Base-by-base conservation (phyloP, 1,140 invertebrate genomes). In the Cydia strobilella region DNA sequence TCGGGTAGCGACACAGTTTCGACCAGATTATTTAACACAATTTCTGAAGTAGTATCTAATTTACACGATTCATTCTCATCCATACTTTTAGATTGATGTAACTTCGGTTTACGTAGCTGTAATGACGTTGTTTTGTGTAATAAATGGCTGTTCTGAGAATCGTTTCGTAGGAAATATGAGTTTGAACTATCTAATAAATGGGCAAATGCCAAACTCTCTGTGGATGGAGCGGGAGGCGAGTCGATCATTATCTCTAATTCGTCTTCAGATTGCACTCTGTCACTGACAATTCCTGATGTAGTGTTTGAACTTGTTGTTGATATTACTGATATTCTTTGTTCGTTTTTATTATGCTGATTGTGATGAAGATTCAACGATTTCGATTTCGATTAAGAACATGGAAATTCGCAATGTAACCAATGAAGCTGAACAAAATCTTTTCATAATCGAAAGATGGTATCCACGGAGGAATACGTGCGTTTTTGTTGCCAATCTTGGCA, bases 271-370 rank as follows among this genome's bases (percentile, higher is more conserved):
- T 98, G 97, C 66, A 98, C 97, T 77, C 97, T 95, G 90, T 99
- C 98, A 87, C 97, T 98, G 10, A 98, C 98, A 76, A 99, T 98
- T 65, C 98, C 98, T 6, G 97, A 98, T 3, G 98, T 98, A 48
- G 98, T 98, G 84, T 98, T 98, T 3, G 98, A 98, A 76, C 97
- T 98, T 45, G 97, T 97, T 6, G 90, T 88, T n/a, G 97, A 98
- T 84, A 98, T 97, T 13, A 98, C 96, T 20, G 98, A 99, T 84
- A 97, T 96, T 77, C 97, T 94, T 87, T 98, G 97, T 90, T 97
- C 97, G 51, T 93, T 95, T 81, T 95, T 95, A 78, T 94, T 94
- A 23, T 59, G 54, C 77, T 95, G 94, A 74, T 93, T 93, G 77
- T 94, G 93, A 65, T 95, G 94, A 79, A 95, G 86, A 74, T 94